Conservation (phyloP, 2,113 vertebrate genomes). For the Cavia porcellus region DNA sequence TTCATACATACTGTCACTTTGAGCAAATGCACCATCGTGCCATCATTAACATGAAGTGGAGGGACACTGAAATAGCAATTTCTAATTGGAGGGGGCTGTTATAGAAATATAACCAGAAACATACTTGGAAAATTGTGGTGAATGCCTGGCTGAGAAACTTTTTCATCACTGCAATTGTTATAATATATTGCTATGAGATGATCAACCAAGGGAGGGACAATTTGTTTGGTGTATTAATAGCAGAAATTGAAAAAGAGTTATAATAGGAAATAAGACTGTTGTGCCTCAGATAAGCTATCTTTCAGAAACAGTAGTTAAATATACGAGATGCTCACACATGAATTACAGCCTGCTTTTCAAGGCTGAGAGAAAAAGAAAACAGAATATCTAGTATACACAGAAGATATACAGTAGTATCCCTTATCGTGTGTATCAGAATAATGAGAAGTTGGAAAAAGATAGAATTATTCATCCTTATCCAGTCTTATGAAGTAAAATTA, state of each 20-base stretch:
- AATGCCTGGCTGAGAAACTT: not conserved
- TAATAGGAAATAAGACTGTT: not conserved
- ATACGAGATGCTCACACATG: not conserved
- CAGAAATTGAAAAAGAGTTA: not conserved
- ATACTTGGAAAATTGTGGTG: not conserved
- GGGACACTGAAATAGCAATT: not conserved
- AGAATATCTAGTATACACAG: not conserved
- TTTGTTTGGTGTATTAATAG: not conserved
- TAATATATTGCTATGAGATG: not conserved
- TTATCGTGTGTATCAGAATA: not conserved
- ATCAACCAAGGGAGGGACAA: not conserved
- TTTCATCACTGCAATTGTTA: not conserved
- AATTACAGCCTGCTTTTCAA: slow-evolving; percentile 13
- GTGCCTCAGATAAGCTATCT: not conserved
- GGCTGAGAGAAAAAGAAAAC: not conserved
- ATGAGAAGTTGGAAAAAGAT: not conserved
- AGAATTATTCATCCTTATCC: not conserved
- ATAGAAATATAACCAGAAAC: not conserved
- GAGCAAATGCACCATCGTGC: not conserved
- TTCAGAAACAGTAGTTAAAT: not conserved
- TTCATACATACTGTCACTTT: not conserved
- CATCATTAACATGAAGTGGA: not conserved
- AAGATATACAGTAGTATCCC: not conserved
- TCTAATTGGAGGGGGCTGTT: not conserved
- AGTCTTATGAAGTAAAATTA: slow-evolving; percentile 6